Evolutionary conservation across 2,888 invertebrate species (phyloP).

Genomic region (Eudasyphora cyanicolor): DNA sequence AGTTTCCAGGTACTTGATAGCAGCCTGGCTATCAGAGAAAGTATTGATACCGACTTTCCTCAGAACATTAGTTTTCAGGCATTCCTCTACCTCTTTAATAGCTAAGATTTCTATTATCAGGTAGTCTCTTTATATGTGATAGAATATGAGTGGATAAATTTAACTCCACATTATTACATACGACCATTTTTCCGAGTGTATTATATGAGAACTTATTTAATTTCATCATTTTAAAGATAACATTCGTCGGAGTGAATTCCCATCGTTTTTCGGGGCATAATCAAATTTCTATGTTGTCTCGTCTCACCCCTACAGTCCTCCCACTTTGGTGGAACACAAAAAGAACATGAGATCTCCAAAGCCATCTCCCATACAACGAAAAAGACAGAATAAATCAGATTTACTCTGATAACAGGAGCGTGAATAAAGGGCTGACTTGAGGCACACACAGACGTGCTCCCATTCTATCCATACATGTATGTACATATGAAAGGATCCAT

Average conservation of each 20-base stretch:
- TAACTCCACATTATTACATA: too few relatives aligned
- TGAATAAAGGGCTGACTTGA: constrained; percentile 61
- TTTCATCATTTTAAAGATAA: constrained; percentile 53
- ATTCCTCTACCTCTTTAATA: too few relatives aligned
- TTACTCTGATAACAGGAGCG: constrained; percentile 62
- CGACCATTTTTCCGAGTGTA: background rate
- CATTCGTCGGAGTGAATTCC: constrained; percentile 47
- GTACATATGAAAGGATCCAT: background rate
- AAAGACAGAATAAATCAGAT: constrained; percentile 32
- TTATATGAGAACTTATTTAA: constrained; percentile 45
- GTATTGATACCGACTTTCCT: too few relatives aligned
- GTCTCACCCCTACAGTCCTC: background rate
- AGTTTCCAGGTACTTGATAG: too few relatives aligned
- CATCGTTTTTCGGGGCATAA: constrained; percentile 51
- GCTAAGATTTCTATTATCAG: too few relatives aligned
- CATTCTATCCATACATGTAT: background rate
- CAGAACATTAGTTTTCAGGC: too few relatives aligned
- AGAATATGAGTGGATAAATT: background rate
- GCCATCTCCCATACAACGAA: background rate
- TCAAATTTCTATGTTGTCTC: constrained; percentile 50
- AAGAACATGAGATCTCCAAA: constrained; percentile 42
- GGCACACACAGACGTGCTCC: background rate
- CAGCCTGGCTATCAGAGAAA: too few relatives aligned
- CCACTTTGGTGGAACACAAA: background rate
- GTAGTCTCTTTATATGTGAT: too few relatives aligned